Evolutionary conservation across 1,140 invertebrate genomes (phyloP), one percentile per base, ranked within the genome.

Genomic region (Lutraria rhynchaena): DNA sequence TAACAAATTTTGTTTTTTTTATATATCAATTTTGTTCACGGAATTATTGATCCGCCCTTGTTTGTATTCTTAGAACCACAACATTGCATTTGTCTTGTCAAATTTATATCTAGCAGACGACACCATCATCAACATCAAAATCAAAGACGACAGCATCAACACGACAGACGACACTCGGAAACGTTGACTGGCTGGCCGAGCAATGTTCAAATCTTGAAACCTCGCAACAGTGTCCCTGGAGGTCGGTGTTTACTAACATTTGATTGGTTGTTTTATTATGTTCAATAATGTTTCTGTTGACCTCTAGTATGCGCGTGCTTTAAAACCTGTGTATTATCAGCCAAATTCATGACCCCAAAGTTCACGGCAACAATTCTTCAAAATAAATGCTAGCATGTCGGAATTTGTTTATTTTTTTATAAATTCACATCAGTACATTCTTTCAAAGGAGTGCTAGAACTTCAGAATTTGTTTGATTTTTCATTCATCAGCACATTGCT

Each of bases 161-260:
- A n/a, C 15, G 1, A 44, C 4, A 0, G 22, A 63, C 24, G 17
- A 24, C 35, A 49, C 19, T 41, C 5, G 37, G 15, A n/a, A 41
- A 65, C 1, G 41, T 22, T 61, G 73, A 76, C 19, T 76, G 73
- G 31, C n/a, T 57, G 49, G 37, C 15, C 33, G 17, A 61, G 22
- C 35, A 51, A 51, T 67, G 51, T 49, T 5, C 19, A 5, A 53
- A 24, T 31, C 27, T 69, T 0, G 46, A 19, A 35, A 19, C 57
- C 3, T 22, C 29, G n/a, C 31, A 53, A 22, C 27, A 44, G 37
- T 76, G 73, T 51, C 73, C 73, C 33, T 76, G 73, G 73, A 76
- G 60, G 73, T 76, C 5, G 15, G 37, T n/a, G n/a, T n/a, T n/a
- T n/a, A n/a, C n/a, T n/a, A n/a, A n/a, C n/a, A n/a, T n/a, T n/a